A percentile compares a stretch with the other conserved stretches of the same genome.
These are phyloP conservation scores for Boleophthalmus pectinirostris DNA, from an alignment of 2,113 vertebrate genomes.

Conservation along the genomic window DNA sequence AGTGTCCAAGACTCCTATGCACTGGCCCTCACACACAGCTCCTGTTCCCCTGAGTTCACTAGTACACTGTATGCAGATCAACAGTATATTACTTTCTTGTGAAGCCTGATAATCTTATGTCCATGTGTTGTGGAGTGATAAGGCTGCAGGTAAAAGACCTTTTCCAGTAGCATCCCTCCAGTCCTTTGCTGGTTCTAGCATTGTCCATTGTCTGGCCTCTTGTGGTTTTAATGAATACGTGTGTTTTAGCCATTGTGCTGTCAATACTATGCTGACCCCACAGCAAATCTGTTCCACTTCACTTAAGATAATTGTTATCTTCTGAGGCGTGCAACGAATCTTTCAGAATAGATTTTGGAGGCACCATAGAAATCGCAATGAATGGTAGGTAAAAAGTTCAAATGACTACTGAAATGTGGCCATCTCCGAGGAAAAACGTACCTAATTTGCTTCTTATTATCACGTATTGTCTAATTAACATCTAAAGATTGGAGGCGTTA, in stretches of 20 bases:
- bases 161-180: conserved; percentile 32
- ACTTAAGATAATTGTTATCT: conserved; percentile 61
- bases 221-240: conserved; percentile 57
- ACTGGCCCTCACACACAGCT: conserved; percentile 9
- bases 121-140: conserved; percentile 62
- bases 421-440: conserved; percentile 6
- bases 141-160: conserved; percentile 58
- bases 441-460: conserved; percentile 18
- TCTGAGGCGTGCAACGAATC: conserved; percentile 51
- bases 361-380: conserved; percentile 31
- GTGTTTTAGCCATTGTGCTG: conserved; percentile 51
- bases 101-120: conserved; percentile 63
- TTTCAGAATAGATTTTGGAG: conserved; percentile 46
- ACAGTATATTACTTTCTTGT: conserved; percentile 50
- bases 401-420: conserved; percentile 22
- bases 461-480: conserved; percentile 17
- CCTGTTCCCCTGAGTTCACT: conserved; percentile 26
- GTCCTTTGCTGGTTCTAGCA: conserved; percentile 7
- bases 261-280: conserved; percentile 47
- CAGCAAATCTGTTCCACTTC: conserved; percentile 56
- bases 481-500: conserved; percentile 4
- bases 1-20: background rate
- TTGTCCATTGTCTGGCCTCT: conserved; percentile 15
- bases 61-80: conserved; percentile 24
- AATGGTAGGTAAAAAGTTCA: conserved; percentile 5